Evolutionary conservation across 64 coral and sea anemone species (phyloP).

Genomic region (Pocillopora damicornis): DNA sequence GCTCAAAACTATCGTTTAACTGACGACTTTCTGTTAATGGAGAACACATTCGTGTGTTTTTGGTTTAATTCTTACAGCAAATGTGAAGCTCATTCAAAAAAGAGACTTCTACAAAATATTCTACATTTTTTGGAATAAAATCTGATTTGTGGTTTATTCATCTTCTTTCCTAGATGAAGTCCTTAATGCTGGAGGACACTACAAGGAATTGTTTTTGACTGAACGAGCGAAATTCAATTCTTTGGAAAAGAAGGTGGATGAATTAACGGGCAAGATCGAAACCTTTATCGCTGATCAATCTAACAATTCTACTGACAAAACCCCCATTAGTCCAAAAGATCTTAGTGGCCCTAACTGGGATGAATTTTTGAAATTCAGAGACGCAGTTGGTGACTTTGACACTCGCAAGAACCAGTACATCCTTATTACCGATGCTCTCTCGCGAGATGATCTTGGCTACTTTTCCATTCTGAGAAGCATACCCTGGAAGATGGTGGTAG

Average conservation of each 20-base stretch:
- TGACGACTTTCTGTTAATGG: too few relatives aligned
- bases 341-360: constrained; percentile 57
- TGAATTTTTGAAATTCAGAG: constrained; percentile 69
- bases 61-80: too few relatives aligned
- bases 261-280: neutral
- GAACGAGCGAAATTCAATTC: neutral
- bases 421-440: constrained; percentile 61
- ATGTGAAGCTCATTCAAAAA: too few relatives aligned
- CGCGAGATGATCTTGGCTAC: constrained; percentile 12
- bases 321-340: constrained; percentile 10
- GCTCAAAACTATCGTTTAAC: too few relatives aligned
- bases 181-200: constrained; percentile 1
- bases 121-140: too few relatives aligned
- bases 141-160: neutral
- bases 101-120: too few relatives aligned
- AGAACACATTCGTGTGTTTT: too few relatives aligned
- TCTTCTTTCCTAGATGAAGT: constrained; percentile 25
- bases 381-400: constrained; percentile 67
- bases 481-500: constrained; percentile 80
- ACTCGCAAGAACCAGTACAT: constrained; percentile 65
- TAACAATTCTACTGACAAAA: neutral
- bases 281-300: neutral
- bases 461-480: constrained; percentile 72
- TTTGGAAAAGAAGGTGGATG: neutral
- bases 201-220: constrained; percentile 28